Conservation (phyloP, 1,140 invertebrate species). For the Hestina assimilis region DNA sequence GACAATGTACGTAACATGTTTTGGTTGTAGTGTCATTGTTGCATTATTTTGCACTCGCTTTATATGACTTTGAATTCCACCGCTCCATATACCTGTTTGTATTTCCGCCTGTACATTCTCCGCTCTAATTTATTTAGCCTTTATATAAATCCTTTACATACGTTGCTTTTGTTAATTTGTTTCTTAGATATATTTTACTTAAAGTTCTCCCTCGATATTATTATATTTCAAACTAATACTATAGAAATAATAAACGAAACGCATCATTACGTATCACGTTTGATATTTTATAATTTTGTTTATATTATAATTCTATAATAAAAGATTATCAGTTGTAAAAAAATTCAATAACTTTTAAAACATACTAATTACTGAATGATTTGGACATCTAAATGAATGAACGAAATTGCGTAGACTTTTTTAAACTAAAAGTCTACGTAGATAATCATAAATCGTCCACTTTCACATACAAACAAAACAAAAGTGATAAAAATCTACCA, state of each 20-base stretch:
- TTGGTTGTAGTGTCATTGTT: conserved; percentile 62
- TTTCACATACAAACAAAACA: conserved; percentile 59
- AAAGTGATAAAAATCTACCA: conserved; percentile 68
- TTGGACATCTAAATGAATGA: too few relatives aligned
- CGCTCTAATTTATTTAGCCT: conserved; percentile 3
- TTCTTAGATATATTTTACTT: neutral
- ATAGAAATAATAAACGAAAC: too few relatives aligned
- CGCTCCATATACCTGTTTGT: conserved; percentile 39
- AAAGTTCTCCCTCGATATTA: too few relatives aligned
- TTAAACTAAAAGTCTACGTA: neutral
- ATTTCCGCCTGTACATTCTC: conserved; percentile 14
- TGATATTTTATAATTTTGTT: too few relatives aligned
- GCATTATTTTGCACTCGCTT: conserved; percentile 46
- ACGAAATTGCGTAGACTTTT: too few relatives aligned
- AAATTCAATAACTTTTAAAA: conserved; percentile 11
- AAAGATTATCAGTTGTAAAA: too few relatives aligned
- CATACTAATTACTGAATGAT: too few relatives aligned
- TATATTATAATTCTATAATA: too few relatives aligned
- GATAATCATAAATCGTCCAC: conserved; percentile 18
- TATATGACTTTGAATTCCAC: conserved; percentile 47
- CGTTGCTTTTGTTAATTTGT: neutral
- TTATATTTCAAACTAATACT: too few relatives aligned
- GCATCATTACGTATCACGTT: too few relatives aligned
- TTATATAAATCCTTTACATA: neutral
- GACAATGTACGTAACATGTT: conserved; percentile 70